These are phyloP conservation scores for Pedetes capensis DNA, from an alignment of 2,113 vertebrate species.

Conservation along the genomic window DNA sequence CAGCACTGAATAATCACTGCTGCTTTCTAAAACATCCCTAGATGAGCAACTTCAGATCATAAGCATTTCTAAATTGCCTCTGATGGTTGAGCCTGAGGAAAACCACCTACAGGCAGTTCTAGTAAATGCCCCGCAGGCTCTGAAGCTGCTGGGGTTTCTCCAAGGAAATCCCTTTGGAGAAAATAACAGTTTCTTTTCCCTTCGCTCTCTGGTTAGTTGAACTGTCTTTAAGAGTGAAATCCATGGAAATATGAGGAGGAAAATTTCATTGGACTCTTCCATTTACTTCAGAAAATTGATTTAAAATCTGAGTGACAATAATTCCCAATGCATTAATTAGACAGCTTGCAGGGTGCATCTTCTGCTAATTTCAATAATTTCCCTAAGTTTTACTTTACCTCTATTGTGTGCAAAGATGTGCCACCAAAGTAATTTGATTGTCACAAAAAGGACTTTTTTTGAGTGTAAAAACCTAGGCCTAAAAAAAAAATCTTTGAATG, in stretches of 20 bases:
- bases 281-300: conserved; percentile 62
- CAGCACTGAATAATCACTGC: neutral
- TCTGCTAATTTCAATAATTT: conserved; percentile 77
- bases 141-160: conserved; percentile 36
- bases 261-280: neutral
- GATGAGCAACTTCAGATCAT: conserved; percentile 11
- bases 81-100: neutral
- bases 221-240: conserved; percentile 37
- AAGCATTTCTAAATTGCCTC: neutral
- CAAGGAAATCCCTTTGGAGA: neutral
- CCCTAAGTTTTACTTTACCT: conserved; percentile 56
- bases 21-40: neutral
- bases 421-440: conserved; percentile 39
- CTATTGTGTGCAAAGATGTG: conserved; percentile 67
- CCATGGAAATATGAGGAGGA: conserved; percentile 16
- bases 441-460: conserved; percentile 21
- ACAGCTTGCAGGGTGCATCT: conserved; percentile 68
- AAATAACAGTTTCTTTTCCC: conserved; percentile 45
- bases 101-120: neutral
- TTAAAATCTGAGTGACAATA: conserved; percentile 69
- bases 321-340: conserved; percentile 78
- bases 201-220: conserved; percentile 7
- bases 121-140: conserved; percentile 16
- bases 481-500: neutral
- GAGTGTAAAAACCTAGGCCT: neutral